Base-by-base conservation (phyloP, 2,888 invertebrate species). In the Idaea dimidiata region DNA sequence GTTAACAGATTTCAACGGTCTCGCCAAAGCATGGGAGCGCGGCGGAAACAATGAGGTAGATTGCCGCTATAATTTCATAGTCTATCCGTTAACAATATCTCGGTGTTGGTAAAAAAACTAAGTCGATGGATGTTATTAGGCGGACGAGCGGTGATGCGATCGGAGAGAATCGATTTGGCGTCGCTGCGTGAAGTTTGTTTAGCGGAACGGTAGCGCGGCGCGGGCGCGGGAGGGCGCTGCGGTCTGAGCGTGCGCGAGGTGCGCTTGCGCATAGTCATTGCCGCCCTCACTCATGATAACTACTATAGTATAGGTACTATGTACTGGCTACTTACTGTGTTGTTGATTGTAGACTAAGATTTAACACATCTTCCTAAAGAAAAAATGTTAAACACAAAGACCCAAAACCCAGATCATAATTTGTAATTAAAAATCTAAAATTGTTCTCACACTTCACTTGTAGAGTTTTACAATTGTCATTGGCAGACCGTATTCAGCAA, bases 181-280 rank as follows among this genome's bases (percentile, higher is more conserved):
- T 80, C 82, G 81, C 82, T 81, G 87, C 90, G 89, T 91, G 89
- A 90, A 87, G 90, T 91, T 91, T 91, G 91, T 89, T 91, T 90
- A 91, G 88, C 81, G 86, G 86, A 88, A 88, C 89, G 84, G 82
- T 82, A 83, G 87, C 83, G 71, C 72, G 71, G 71, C 14, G 68
- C 60, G 64, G 62, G 54, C 61, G 66, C 53, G n/a, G 1, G 54
- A n/a, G 1, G 54, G 6, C 67, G 62, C 55, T 24, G 58, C 57
- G 66, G 63, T 72, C 71, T 71, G 78, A 81, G 80, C 82, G 76
- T 83, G 85, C 84, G 84, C 81, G 1, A n/a, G n/a, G 24, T 24
- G 24, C 24, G 24, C 24, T 75, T 65, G 76, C 79, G 79, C 79
- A 72, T 66, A 76, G 77, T 78, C 84, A 80, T 80, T 79, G 81